Percentiles rank a stretch among this genome's conserved stretches.
Conservation (phyloP, 1,140 invertebrate genomes). For the Drosophila ironensis region DNA sequence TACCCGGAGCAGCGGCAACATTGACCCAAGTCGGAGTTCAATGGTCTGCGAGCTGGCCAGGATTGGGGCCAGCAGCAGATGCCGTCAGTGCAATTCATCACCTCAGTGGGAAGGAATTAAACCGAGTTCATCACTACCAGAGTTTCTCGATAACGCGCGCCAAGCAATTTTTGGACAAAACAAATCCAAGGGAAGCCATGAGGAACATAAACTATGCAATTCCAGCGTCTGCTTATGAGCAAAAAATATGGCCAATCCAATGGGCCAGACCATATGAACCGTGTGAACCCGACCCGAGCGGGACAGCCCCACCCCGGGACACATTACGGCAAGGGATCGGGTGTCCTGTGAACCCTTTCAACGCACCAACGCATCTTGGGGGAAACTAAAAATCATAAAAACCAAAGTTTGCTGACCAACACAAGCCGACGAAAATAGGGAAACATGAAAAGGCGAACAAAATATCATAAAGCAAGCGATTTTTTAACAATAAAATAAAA, state of each 20-base stretch:
- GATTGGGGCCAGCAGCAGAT: background rate
- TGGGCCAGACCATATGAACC: conserved; percentile 33
- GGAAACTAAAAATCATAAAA: conserved; percentile 43
- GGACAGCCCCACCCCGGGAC: conserved; percentile 1
- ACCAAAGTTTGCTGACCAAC: conserved; percentile 36
- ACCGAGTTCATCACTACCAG: too few species aligned
- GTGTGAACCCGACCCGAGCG: conserved; percentile 16
- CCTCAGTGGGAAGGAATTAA: conserved; percentile 15
- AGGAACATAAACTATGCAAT: conserved; percentile 33
- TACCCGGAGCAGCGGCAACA: background rate
- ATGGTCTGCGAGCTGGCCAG: conserved; percentile 8
- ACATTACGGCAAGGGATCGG: background rate
- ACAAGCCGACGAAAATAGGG: conserved; percentile 6
- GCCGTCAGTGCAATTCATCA: conserved; percentile 26
- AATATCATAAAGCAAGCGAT: conserved; percentile 47
- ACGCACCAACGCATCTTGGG: conserved; percentile 34
- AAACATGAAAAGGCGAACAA: conserved; percentile 17
- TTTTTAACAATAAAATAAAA: conserved; percentile 47
- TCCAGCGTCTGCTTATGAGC: conserved; percentile 39
- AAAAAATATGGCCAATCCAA: conserved; percentile 41
- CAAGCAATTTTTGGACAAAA: conserved; percentile 3
- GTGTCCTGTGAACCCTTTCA: conserved; percentile 19
- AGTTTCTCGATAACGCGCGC: too few species aligned
- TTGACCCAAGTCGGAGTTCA: conserved; percentile 39
- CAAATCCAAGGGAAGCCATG: background rate